Evolutionary conservation across 92 coral and sea anemone genomes (phyloP).

Genomic region (Epizoanthus rinbou): DNA sequence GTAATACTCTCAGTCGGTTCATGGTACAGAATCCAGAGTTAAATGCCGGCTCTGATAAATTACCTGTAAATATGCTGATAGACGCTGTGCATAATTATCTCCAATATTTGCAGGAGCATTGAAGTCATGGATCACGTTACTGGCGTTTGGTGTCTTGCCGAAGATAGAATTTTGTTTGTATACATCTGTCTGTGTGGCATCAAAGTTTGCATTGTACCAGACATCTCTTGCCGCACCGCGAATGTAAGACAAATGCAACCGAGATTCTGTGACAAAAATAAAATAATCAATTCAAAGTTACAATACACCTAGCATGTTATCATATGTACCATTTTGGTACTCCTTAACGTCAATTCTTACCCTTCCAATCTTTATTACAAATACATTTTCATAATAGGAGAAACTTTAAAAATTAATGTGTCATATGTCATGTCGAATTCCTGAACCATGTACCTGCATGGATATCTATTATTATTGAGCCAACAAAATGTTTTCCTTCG

Average conservation of each 20-base stretch:
- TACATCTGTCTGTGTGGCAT: not conserved
- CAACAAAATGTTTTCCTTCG: no score
- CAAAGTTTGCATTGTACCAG: slow-evolving; percentile 38
- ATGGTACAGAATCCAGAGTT: no score
- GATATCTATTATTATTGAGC: no score
- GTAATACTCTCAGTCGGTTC: no score
- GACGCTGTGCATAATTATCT: slow-evolving; percentile 47
- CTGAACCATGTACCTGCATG: no score
- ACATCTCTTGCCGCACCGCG: slow-evolving; percentile 43
- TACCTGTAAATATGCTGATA: slow-evolving; percentile 50
- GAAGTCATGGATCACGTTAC: slow-evolving; percentile 30
- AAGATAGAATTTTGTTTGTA: slow-evolving; percentile 37
- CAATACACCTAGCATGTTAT: not conserved
- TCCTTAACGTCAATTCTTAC: no score
- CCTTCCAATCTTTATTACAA: no score
- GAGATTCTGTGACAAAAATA: not conserved
- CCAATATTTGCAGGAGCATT: slow-evolving; percentile 15
- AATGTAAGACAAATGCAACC: not conserved
- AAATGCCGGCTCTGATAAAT: no score
- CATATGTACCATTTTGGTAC: not conserved
- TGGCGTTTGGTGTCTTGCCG: not conserved
- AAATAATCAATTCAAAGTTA: not conserved
- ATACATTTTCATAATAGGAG: no score
- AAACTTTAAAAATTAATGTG: no score
- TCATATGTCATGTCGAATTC: no score